Conservation (phyloP, 2,797 vertebrate species). For the Balearica regulorum region DNA sequence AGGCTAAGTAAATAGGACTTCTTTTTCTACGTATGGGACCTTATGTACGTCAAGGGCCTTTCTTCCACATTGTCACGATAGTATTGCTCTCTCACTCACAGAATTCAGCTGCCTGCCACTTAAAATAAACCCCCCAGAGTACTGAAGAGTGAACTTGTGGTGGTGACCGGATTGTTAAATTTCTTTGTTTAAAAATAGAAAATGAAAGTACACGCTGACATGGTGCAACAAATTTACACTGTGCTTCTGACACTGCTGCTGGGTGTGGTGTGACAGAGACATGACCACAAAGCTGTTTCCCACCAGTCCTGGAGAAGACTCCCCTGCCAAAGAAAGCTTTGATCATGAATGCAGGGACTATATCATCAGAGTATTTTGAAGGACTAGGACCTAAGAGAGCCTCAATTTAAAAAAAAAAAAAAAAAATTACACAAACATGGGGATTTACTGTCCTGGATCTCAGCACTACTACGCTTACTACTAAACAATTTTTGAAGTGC, state of each 20-base stretch:
- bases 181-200: neutral
- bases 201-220: neutral
- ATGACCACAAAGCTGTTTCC: neutral
- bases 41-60: rapidly evolving
- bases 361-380: neutral
- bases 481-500: neutral
- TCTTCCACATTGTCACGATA: neutral
- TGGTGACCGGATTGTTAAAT: neutral
- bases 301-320: neutral
- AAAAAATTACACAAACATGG: neutral
- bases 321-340: neutral
- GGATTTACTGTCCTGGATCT: neutral
- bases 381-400: neutral
- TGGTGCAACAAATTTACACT: rapidly evolving
- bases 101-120: neutral
- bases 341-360: neutral
- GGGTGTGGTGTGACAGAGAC: neutral
- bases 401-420: neutral
- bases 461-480: neutral
- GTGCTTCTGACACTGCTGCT: neutral
- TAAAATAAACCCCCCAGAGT: neutral
- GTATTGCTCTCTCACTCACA: neutral
- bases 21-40: neutral
- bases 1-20: neutral
- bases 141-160: neutral